phyloP scores from a whole-genome alignment of 2,797 vertebrate species.

The Phrynocephalus forsythii region DNA sequence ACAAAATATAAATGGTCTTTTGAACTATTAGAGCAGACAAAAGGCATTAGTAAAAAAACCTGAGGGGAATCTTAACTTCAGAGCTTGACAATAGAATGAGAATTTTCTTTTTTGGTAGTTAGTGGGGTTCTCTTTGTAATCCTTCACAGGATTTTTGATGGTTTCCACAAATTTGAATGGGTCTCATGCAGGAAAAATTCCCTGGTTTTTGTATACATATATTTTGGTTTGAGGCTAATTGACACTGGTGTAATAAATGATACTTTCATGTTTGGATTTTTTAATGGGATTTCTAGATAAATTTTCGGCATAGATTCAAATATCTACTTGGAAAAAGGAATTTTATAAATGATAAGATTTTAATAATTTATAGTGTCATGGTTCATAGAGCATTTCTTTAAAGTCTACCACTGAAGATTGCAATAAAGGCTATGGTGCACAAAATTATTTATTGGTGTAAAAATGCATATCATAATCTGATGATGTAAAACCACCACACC shows the following conservation, averaged over 20 bases:
- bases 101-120: background rate
- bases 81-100: background rate
- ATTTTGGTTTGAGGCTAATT: background rate
- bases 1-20: conserved; percentile 37
- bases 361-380: background rate
- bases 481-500: background rate
- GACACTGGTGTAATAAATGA: background rate
- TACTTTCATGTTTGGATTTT: background rate
- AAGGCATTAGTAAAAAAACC: conserved; percentile 1
- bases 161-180: conserved; percentile 16
- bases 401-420: background rate
- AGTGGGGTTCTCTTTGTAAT: background rate
- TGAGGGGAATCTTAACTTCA: conserved; percentile 15
- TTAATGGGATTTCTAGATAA: background rate
- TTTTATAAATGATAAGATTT: background rate
- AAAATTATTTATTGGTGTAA: conserved; percentile 15
- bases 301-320: background rate
- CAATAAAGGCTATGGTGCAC: background rate
- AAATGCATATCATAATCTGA: conserved; percentile 12
- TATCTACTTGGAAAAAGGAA: background rate
- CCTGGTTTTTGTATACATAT: background rate
- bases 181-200: background rate
- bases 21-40: conserved; percentile 34
- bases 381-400: background rate
- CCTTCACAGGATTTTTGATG: background rate